Conservation (phyloP, 2,113 vertebrate genomes). For the Nothocercus nigrocapillus region DNA sequence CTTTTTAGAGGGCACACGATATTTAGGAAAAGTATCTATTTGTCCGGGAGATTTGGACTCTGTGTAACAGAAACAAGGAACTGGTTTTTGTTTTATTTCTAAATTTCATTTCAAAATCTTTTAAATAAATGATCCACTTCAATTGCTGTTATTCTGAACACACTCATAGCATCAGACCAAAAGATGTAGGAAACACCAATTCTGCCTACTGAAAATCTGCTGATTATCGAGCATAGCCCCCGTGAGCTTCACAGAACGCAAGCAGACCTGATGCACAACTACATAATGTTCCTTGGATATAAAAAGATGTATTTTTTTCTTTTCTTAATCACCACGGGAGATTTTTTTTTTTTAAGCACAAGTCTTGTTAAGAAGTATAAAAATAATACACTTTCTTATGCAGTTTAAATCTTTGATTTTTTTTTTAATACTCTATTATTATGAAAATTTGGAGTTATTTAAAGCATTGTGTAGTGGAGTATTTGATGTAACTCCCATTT, state of each 20-base stretch:
- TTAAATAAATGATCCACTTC: not conserved
- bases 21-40: not conserved
- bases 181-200: not conserved
- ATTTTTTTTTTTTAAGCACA: not conserved
- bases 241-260: not conserved
- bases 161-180: not conserved
- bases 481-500: not conserved
- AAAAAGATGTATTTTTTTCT: not conserved
- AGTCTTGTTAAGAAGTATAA: not conserved
- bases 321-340: not conserved
- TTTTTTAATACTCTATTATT: not conserved
- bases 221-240: not conserved
- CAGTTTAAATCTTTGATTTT: not conserved
- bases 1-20: not conserved
- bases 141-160: not conserved
- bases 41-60: not conserved
- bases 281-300: not conserved
- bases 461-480: not conserved
- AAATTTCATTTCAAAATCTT: not conserved
- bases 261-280: not conserved
- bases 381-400: slow-evolving; percentile 1
- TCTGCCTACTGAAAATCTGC: not conserved
- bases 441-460: slow-evolving; percentile 53
- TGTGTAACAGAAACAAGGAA: not conserved
- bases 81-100: too few species aligned